These are phyloP conservation scores for Panulirus ornatus DNA, from an alignment of 1,140 invertebrate genomes.

Conservation along the genomic window DNA sequence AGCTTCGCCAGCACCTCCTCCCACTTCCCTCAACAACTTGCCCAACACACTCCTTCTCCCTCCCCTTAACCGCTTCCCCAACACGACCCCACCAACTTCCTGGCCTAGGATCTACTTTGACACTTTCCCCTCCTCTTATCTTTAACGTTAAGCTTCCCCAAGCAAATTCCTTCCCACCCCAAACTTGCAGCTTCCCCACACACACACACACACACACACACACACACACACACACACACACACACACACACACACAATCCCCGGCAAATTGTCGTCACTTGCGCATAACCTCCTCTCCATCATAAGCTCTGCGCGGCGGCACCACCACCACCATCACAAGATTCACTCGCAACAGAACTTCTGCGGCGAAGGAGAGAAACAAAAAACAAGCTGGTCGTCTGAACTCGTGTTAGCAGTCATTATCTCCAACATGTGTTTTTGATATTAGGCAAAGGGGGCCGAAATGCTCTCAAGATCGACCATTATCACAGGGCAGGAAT, in stretches of 20 bases:
- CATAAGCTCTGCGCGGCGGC: no score
- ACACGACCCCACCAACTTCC: no score
- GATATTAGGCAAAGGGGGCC: slow-evolving; percentile 40
- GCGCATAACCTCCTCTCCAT: no score
- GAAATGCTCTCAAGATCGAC: slow-evolving; percentile 28
- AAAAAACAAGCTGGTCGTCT: no score
- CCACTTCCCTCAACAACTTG: not conserved
- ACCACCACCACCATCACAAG: no score
- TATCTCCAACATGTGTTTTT: slow-evolving; percentile 41
- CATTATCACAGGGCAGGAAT: slow-evolving; percentile 18
- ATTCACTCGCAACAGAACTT: no score
- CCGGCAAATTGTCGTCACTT: not conserved
- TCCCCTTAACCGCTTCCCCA: no score
- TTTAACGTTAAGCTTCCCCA: not conserved
- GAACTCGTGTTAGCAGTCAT: not conserved
- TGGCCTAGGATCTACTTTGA: no score
- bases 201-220: slow-evolving; percentile 39
- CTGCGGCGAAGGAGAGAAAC: no score
- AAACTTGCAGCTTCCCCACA: slow-evolving; percentile 11
- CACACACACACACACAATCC: not conserved
- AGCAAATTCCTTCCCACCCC: not conserved
- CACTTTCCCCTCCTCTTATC: not conserved
- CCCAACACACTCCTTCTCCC: not conserved
- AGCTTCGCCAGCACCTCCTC: not conserved
- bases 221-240: slow-evolving; percentile 25